Conservation (phyloP, 2,113 vertebrate genomes). For the Seriola aureovittata region DNA sequence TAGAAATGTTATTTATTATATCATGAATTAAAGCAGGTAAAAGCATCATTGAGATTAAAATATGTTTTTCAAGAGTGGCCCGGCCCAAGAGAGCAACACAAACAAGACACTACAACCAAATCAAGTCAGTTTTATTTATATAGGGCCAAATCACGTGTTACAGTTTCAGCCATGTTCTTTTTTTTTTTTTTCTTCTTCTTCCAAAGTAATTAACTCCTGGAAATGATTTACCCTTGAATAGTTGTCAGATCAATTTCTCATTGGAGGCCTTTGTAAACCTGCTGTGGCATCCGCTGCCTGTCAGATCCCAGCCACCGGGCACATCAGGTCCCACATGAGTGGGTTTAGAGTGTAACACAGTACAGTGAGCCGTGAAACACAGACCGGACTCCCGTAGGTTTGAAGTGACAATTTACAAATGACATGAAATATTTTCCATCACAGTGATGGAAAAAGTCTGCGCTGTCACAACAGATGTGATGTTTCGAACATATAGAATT, state of each 20-base stretch:
- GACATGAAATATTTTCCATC: constrained; percentile 18
- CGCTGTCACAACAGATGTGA: neutral
- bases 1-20: neutral
- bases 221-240: constrained; percentile 83
- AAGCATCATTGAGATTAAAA: no score
- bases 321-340: constrained; percentile 65
- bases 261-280: constrained; percentile 76
- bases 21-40: no score
- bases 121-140: no score
- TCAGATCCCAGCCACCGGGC: constrained; percentile 71
- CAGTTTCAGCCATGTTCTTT: constrained; percentile 48
- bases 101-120: no score
- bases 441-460: neutral
- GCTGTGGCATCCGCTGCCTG: constrained; percentile 65
- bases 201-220: constrained; percentile 81
- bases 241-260: constrained; percentile 84
- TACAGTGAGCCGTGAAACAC: constrained; percentile 55
- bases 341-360: constrained; percentile 40
- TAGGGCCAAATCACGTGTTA: no score
- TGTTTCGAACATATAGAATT: neutral
- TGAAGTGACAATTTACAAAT: constrained; percentile 30
- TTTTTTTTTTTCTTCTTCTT: constrained; percentile 21
- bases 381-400: constrained; percentile 21
- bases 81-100: no score
- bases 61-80: no score